A percentile compares a stretch with the other conserved stretches of the same genome.
Evolutionary conservation across 2,888 invertebrate genomes (phyloP).

Genomic region (Parasteatoda lunata): DNA sequence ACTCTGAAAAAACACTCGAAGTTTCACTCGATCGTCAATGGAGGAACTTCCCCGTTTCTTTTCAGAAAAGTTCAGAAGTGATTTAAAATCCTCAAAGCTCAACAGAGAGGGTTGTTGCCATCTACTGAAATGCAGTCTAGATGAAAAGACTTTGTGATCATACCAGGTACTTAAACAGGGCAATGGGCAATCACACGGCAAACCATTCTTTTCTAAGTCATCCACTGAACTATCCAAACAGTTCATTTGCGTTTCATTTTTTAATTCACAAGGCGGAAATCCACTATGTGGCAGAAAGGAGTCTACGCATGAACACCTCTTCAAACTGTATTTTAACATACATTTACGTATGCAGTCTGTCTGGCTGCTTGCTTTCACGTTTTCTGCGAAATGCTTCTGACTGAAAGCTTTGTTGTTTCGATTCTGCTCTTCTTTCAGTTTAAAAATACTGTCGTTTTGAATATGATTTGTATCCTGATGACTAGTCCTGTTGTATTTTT

Average conservation of each 20-base stretch:
- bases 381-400: background rate
- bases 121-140: background rate
- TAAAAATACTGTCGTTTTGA: background rate
- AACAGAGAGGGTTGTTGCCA: background rate
- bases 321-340: background rate
- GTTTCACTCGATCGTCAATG: background rate
- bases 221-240: slow-evolving; percentile 24
- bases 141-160: background rate
- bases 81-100: background rate
- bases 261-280: slow-evolving; percentile 11
- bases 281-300: background rate
- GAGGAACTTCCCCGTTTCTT: background rate
- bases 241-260: slow-evolving; percentile 1
- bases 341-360: slow-evolving; percentile 17
- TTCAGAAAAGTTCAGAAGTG: too few species aligned
- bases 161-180: slow-evolving; percentile 19
- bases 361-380: background rate
- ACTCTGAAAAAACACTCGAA: slow-evolving; percentile 30
- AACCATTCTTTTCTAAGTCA: background rate
- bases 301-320: slow-evolving; percentile 26
- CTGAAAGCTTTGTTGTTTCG: background rate
- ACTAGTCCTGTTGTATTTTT: background rate
- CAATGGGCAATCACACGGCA: slow-evolving; percentile 36
- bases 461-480: too few species aligned
- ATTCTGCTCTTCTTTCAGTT: background rate